A percentile compares a stretch with the other conserved stretches of the same genome.
phyloP scores from a whole-genome alignment of 2,113 vertebrate genomes.

The Eidolon helvum region DNA sequence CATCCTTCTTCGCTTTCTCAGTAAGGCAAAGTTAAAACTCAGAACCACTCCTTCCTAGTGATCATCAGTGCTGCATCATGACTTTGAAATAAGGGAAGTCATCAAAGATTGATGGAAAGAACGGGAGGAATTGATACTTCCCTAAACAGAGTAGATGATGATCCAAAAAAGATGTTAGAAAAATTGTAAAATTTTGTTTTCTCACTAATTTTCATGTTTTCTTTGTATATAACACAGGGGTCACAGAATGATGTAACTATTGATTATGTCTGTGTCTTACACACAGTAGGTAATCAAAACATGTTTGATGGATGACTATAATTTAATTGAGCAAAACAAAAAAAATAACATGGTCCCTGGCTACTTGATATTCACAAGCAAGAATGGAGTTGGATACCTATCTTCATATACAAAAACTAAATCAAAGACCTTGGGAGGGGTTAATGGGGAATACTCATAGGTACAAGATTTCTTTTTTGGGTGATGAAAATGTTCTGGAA shows the following conservation, averaged over 20 bases:
- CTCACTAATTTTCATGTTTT: neutral
- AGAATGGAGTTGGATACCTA: neutral
- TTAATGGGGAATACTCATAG: neutral
- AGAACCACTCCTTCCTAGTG: neutral
- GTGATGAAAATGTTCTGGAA: slow-evolving; percentile 1
- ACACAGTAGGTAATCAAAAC: neutral
- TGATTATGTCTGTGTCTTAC: neutral
- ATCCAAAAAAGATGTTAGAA: neutral
- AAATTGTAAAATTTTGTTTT: neutral
- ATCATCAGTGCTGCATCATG: neutral
- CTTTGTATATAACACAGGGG: neutral
- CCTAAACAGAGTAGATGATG: neutral
- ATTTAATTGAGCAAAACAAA: neutral
- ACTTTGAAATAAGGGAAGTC: neutral
- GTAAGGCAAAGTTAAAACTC: neutral
- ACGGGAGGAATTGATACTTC: neutral
- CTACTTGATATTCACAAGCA: neutral
- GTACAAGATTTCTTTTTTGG: neutral
- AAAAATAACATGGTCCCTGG: neutral
- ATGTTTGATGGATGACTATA: neutral
- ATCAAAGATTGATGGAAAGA: neutral
- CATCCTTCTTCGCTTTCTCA: neutral
- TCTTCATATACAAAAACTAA: neutral
- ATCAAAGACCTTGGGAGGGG: neutral
- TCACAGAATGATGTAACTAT: neutral